Conservation (phyloP, 1,140 invertebrate species). For the Nephila pilipes region DNA sequence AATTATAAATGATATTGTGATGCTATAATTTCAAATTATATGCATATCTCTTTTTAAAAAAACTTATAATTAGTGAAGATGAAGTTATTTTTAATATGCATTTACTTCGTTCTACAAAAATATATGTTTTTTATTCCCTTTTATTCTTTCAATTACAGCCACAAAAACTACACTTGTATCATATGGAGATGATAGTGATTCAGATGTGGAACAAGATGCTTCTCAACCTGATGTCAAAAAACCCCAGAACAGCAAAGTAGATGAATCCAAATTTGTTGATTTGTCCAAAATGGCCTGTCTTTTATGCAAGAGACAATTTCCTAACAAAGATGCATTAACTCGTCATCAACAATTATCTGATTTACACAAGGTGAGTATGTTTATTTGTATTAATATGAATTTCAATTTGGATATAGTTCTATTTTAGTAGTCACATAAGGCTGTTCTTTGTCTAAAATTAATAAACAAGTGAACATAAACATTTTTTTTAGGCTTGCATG, state of each 20-base stretch:
- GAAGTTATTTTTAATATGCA: too few relatives aligned
- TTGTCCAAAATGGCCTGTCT: constrained; percentile 95
- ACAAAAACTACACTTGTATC: constrained; percentile 67
- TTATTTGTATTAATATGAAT: not conserved
- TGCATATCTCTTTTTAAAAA: too few relatives aligned
- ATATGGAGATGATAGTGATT: constrained; percentile 76
- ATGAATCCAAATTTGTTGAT: constrained; percentile 87
- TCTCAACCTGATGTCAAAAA: constrained; percentile 50
- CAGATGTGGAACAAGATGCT: constrained; percentile 69
- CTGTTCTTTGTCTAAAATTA: too few relatives aligned
- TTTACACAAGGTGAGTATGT: constrained; percentile 88
- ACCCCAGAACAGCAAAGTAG: constrained; percentile 76
- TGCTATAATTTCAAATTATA: too few relatives aligned
- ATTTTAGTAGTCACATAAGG: not conserved
- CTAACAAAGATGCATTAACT: constrained; percentile 91
- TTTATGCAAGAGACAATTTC: constrained; percentile 97
- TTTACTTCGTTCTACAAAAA: too few relatives aligned
- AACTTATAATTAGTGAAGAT: too few relatives aligned
- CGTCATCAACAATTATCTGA: constrained; percentile 97
- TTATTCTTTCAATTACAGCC: not conserved
- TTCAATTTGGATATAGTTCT: too few relatives aligned
- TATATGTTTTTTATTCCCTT: not conserved
- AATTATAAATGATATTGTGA: too few relatives aligned
- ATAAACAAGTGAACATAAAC: too few relatives aligned
- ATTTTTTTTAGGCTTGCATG: too few relatives aligned